Evolutionary conservation across 1,140 invertebrate genomes (phyloP).

Genomic region (Drosophila micromelanica): DNA sequence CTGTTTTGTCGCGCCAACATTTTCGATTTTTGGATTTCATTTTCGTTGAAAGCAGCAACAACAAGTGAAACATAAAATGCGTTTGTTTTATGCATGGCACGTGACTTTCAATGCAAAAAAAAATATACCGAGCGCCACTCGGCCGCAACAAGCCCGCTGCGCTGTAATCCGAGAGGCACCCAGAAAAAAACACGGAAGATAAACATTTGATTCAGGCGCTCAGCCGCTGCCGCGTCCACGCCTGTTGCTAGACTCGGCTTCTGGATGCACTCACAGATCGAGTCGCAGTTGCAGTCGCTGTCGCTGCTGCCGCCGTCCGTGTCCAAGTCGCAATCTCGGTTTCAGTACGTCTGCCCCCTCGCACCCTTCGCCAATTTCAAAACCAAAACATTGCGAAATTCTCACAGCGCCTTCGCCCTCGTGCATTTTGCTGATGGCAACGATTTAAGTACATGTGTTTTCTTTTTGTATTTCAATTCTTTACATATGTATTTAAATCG

Average conservation of each 20-base stretch:
- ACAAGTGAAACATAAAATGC: constrained; percentile 61
- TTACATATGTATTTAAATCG: neutral
- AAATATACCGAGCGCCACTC: constrained; percentile 68
- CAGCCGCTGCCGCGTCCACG: constrained; percentile 50
- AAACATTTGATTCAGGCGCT: constrained; percentile 68
- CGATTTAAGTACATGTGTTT: constrained; percentile 49
- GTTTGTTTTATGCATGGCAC: constrained; percentile 75
- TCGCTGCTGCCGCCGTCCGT: constrained; percentile 4
- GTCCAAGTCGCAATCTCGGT: constrained; percentile 21
- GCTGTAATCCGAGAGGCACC: constrained; percentile 57
- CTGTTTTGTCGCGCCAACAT: constrained; percentile 55
- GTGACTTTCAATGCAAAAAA: constrained; percentile 68
- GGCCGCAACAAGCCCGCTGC: constrained; percentile 52
- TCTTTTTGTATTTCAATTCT: constrained; percentile 8
- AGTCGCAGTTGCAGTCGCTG: neutral
- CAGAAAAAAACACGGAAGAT: constrained; percentile 72
- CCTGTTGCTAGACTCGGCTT: constrained; percentile 24
- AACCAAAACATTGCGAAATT: constrained; percentile 45
- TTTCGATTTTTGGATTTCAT: constrained; percentile 76
- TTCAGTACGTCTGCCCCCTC: neutral
- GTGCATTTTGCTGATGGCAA: constrained; percentile 52
- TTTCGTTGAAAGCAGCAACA: constrained; percentile 65
- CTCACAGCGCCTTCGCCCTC: constrained; percentile 24
- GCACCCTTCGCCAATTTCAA: neutral
- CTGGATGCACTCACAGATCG: constrained; percentile 4